Base-by-base conservation (phyloP, 2,888 invertebrate species). In the Phortica okadai region DNA sequence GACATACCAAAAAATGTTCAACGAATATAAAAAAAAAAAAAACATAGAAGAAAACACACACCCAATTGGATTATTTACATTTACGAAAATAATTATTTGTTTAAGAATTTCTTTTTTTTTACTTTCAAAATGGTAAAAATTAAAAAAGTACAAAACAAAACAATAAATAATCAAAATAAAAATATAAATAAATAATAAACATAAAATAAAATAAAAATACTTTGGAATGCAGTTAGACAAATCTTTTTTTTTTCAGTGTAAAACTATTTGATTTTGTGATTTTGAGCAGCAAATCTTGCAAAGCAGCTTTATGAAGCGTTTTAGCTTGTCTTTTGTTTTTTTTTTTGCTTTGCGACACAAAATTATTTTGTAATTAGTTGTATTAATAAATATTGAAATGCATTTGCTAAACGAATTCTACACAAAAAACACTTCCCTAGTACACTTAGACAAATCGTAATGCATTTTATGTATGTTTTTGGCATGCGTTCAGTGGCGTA, bases 31-130 rank as follows among this genome's bases (percentile, higher is more conserved):
- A 88, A 84, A 90, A 91, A 91, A 89, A 84, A 90, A 91, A 90
- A 90, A 91, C 90, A 91, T 90, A 90, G 91, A 90, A 90, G 91
- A 90, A 89, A 90, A 91, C 91, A 91, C 91, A 91, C 91, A 91
- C 91, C 91, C 91, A 91, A 91, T 91, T 90, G 91, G 91, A 91
- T 91, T 91, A 91, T 91, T 91, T 91, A 91, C 91, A 91, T 90
- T 90, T 90, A 91, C 91, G 90, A 90, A 89, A 89, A 83, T 74
- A 88, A 89, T 88, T 88, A 83, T 74, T 78, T 83, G 73, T 73
- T 82, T 80, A 77, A 79, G 73, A 72, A 50, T 64, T 70, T 76
- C 73, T 73, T 74, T 76, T 75, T 72, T 75, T 75, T 78, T 67
- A 44, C 33, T 42, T 44, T 67, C 67, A 44, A 75, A 80, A 77